Base-by-base conservation (phyloP, 2,888 invertebrate genomes). In the Hololepta plana region DNA sequence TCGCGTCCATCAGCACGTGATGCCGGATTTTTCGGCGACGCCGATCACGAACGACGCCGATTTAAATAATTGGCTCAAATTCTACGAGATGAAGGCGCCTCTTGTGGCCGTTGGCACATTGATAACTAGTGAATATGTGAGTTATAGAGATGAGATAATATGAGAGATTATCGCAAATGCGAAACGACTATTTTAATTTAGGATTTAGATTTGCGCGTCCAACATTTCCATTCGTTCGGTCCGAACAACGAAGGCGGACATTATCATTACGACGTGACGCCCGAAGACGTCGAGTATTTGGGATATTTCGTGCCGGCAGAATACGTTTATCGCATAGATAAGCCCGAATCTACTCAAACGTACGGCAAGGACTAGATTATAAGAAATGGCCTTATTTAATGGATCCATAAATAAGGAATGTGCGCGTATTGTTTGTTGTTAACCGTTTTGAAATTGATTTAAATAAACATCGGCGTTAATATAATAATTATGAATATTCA, bases 161-260 rank as follows among this genome's bases (percentile, higher is more conserved):
- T 24, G 17, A 24, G n/a, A n/a, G n/a, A n/a, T n/a, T n/a, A n/a
- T n/a, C n/a, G n/a, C 17, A 17, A 17, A 17, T n/a, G 17, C n/a
- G 17, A 7, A 17, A 8, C 10, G 8, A 31, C 8, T 13, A 15
- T 23, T 24, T 24, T 22, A 33, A 52, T 57, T 21, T 45, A 87
- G 87, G 87, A 72, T 12, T 57, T 88, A 48, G 88, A 91, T 58
- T 64, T 96, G 35, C 68, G 95, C 40, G 69, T 88, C 35, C 93
- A 95, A 55, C 96, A 96, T 59, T 95, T 95, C 53, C 96, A 96
- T 57, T 87, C 87, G 47, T 85, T 80, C 53, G 75, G 80, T 38
- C 57, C 66, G 44, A 73, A 74, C 49, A 77, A 75, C 30, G 74
- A 77, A 59, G 88, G 82, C 37, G 95, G 95, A 1, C 96, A 98